Percentiles rank a stretch among this genome's conserved stretches.
phyloP scores from a whole-genome alignment of 2,888 invertebrate species.

The Thymelicus lineola region DNA sequence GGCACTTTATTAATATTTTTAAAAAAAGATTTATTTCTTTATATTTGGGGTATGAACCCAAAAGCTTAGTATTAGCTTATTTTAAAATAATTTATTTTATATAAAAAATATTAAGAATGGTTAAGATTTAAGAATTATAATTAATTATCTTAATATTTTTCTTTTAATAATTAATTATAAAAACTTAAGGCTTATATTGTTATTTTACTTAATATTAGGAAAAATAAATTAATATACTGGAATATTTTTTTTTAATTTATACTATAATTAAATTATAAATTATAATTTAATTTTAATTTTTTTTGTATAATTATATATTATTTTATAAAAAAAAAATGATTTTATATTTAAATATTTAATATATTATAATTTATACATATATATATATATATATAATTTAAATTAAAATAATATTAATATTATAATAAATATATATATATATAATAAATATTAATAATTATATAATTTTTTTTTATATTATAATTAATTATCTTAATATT shows the following conservation, averaged over 20 bases:
- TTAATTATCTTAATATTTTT: conserved; percentile 46
- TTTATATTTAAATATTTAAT: conserved; percentile 27
- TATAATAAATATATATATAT: background rate
- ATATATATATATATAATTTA: conserved; percentile 20
- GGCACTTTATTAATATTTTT: conserved; percentile 77
- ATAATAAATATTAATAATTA: background rate
- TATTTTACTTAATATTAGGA: no score
- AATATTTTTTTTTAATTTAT: no score
- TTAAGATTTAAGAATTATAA: conserved; percentile 46
- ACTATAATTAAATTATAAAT: no score
- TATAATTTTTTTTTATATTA: conserved; percentile 42
- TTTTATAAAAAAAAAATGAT: no score
- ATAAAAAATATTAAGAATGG: conserved; percentile 47
- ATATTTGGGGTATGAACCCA: conserved; percentile 87
- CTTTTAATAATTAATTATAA: conserved; percentile 42
- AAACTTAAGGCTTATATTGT: no score
- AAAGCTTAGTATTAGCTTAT: conserved; percentile 84
- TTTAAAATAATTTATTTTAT: conserved; percentile 60
- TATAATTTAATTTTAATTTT: background rate
- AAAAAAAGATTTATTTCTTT: conserved; percentile 73
- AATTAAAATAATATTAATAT: conserved; percentile 16
- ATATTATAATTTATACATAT: conserved; percentile 40
- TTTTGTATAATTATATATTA: no score
- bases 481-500: conserved; percentile 46
- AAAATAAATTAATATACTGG: no score